A percentile compares a stretch with the other conserved stretches of the same genome.
Conservation (phyloP, 2,888 invertebrate genomes). For the Hypena proboscidalis region DNA sequence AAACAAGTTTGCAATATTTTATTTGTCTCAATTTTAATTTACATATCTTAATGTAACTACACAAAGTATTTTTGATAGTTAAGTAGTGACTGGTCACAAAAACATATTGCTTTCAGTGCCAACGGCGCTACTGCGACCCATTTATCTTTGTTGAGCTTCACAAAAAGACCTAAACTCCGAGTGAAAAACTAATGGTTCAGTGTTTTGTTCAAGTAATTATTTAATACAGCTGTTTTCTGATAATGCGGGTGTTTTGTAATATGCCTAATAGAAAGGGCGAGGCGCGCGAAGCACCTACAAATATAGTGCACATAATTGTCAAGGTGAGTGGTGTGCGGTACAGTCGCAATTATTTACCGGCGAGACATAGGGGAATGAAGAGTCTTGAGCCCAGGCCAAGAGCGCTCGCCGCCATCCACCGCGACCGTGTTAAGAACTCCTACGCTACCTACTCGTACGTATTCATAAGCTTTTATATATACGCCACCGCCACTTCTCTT, state of each 20-base stretch:
- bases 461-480: constrained; percentile 59
- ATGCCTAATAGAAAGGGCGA: constrained; percentile 34
- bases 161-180: constrained; percentile 27
- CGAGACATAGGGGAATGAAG: constrained; percentile 79
- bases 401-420: constrained; percentile 53
- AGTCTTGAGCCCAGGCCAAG: constrained; percentile 72
- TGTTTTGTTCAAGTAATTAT: constrained; percentile 4
- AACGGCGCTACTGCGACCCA: constrained; percentile 20
- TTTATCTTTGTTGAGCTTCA: constrained; percentile 29
- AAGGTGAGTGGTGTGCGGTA: constrained; percentile 69
- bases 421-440: constrained; percentile 60
- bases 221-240: constrained; percentile 4
- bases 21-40: too few relatives aligned
- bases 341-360: constrained; percentile 78
- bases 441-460: constrained; percentile 55
- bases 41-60: not conserved
- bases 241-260: constrained; percentile 26
- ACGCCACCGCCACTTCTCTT: constrained; percentile 28
- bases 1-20: too few relatives aligned
- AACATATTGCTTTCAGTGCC: constrained; percentile 17
- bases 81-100: constrained; percentile 13
- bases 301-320: constrained; percentile 79
- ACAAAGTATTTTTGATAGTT: constrained; percentile 3
- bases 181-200: constrained; percentile 12
- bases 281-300: constrained; percentile 59